Percentiles rank a stretch among this genome's conserved stretches.
These are phyloP conservation scores for Micrasema longulum DNA, from an alignment of 1,140 invertebrate genomes.

Conservation along the genomic window DNA sequence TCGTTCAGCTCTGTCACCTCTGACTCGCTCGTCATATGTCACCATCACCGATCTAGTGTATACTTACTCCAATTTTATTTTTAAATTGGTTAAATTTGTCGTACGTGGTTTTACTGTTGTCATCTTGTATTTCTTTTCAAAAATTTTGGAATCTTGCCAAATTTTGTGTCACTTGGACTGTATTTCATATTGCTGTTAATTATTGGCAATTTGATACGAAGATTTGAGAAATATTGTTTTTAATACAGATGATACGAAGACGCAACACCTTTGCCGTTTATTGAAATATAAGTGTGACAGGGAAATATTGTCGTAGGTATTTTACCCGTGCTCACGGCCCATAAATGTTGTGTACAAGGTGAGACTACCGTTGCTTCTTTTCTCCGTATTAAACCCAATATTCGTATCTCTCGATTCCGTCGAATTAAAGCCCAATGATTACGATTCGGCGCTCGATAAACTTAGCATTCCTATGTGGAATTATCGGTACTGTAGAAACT, in stretches of 20 bases:
- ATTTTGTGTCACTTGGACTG: slow-evolving; percentile 21
- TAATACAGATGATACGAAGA: slow-evolving; percentile 8
- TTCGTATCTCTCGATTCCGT: no score
- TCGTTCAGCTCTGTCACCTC: no score
- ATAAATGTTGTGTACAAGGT: slow-evolving; percentile 25
- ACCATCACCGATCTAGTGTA: no score
- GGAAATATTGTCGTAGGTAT: slow-evolving; percentile 4
- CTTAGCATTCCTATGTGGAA: no score
- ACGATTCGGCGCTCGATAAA: no score
- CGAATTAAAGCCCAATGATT: no score
- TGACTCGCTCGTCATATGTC: no score
- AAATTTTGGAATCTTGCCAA: slow-evolving; percentile 17
- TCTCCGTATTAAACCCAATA: slow-evolving; percentile 4
- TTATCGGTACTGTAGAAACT: no score
- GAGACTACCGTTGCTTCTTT: slow-evolving; percentile 9
- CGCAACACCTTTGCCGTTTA: slow-evolving; percentile 25
- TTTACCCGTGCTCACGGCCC: not conserved
- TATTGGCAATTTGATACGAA: no score
- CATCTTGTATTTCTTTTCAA: slow-evolving; percentile 25
- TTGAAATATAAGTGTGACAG: slow-evolving; percentile 17
- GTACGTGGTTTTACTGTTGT: no score
- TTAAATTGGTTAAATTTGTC: no score
- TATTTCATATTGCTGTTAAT: not conserved
- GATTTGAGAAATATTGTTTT: slow-evolving; percentile 3
- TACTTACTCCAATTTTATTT: no score